Evolutionary conservation across 1,140 invertebrate genomes (phyloP).

Genomic region (Belonocnema kinseyi): DNA sequence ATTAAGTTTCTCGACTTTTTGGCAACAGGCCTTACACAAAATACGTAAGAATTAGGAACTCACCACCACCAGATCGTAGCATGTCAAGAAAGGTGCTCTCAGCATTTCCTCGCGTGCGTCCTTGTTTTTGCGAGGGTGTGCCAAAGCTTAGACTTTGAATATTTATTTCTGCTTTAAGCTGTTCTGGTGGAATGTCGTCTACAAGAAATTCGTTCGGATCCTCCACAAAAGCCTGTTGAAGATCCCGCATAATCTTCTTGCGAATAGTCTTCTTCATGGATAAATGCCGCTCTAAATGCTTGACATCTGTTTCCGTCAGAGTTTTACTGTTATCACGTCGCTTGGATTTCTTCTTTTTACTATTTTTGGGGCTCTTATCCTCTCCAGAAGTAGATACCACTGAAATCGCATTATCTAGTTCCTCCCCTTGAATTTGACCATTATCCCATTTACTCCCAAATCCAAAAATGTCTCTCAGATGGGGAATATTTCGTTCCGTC

Average conservation of each 20-base stretch:
- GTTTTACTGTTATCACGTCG: conserved; percentile 78
- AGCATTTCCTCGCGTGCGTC: conserved; percentile 75
- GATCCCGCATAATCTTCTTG: conserved; percentile 90
- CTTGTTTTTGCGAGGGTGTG: conserved; percentile 69
- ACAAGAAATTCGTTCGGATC: conserved; percentile 84
- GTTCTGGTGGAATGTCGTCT: conserved; percentile 81
- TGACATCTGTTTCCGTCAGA: conserved; percentile 82
- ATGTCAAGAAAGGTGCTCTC: conserved; percentile 84
- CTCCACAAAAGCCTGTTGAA: conserved; percentile 85
- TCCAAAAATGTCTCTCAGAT: conserved; percentile 83
- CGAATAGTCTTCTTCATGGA: conserved; percentile 92
- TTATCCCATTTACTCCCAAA: conserved; percentile 73
- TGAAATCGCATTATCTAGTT: conserved; percentile 75
- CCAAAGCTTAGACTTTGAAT: conserved; percentile 81
- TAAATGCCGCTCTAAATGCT: conserved; percentile 86
- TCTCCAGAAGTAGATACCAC: conserved; percentile 76
- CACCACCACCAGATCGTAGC: conserved; percentile 75
- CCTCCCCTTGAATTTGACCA: conserved; percentile 59
- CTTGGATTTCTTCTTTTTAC: conserved; percentile 77
- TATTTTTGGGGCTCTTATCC: conserved; percentile 77
- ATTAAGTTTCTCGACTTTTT: too few species aligned
- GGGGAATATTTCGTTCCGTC: conserved; percentile 81
- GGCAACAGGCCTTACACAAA: too few species aligned
- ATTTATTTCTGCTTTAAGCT: conserved; percentile 82
- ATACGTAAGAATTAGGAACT: neutral